Evolutionary conservation across 2,888 invertebrate genomes (phyloP).

Genomic region (Trissolcus brochymenae): DNA sequence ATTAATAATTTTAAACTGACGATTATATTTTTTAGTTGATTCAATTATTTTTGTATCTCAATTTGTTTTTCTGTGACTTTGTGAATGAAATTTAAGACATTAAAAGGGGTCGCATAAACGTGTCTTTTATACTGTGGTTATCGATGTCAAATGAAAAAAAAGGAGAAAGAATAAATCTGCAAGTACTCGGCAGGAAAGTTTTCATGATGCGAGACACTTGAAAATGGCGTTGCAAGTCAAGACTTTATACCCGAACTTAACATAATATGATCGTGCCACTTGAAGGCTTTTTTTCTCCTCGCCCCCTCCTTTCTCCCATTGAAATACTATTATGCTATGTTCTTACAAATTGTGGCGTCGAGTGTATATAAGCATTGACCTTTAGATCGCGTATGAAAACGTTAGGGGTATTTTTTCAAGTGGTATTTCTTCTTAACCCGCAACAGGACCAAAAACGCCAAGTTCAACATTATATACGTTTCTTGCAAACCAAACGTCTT

Average conservation of each 20-base stretch:
- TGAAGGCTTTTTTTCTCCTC: constrained; percentile 50
- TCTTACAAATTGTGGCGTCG: constrained; percentile 69
- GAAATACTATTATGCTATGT: constrained; percentile 65
- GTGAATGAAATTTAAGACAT: constrained; percentile 59
- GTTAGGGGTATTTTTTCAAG: constrained; percentile 65
- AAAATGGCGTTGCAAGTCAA: constrained; percentile 69
- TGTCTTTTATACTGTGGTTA: constrained; percentile 65
- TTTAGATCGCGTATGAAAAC: constrained; percentile 66
- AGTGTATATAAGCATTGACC: constrained; percentile 69
- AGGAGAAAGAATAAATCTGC: constrained; percentile 38
- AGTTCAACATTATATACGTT: constrained; percentile 50
- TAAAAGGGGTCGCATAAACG: constrained; percentile 66
- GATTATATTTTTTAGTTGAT: too few relatives aligned
- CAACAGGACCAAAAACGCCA: constrained; percentile 43
- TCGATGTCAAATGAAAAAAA: constrained; percentile 62
- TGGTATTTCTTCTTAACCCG: constrained; percentile 59
- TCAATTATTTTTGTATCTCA: background rate
- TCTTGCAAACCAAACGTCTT: constrained; percentile 39
- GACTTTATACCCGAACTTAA: constrained; percentile 64
- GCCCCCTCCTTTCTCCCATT: constrained; percentile 51
- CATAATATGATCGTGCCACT: constrained; percentile 65
- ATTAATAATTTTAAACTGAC: too few relatives aligned
- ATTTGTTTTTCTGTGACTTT: constrained; percentile 7
- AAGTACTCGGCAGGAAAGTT: constrained; percentile 58
- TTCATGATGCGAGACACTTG: constrained; percentile 63